Percentiles rank a stretch among this genome's conserved stretches.
These are phyloP conservation scores for Neosilurus hyrtlii DNA, from an alignment of 2,797 vertebrate species.

Conservation along the genomic window DNA sequence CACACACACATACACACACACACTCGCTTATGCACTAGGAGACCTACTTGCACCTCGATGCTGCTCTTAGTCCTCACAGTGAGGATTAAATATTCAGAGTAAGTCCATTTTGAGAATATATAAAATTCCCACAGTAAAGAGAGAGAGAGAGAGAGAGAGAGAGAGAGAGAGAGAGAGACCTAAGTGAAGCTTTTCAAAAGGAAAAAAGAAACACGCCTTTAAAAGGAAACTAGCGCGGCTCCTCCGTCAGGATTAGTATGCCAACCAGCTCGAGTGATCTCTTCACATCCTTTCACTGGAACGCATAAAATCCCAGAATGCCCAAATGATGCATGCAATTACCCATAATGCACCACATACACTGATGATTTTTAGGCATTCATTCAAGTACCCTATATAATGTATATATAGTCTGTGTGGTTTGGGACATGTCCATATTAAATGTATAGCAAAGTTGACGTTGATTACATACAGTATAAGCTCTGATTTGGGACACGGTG, in stretches of 20 bases:
- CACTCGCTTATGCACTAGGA: neutral
- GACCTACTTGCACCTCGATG: neutral
- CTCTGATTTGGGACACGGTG: neutral
- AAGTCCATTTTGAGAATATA: slow-evolving; percentile 1
- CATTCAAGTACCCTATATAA: neutral
- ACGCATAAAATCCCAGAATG: neutral
- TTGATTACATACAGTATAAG: neutral
- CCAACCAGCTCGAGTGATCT: neutral
- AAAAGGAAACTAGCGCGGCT: slow-evolving; percentile 13
- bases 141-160: neutral
- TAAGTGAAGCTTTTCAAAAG: slow-evolving; percentile 14
- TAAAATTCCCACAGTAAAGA: slow-evolving; percentile 13
- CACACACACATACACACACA: neutral
- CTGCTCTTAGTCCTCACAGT: neutral
- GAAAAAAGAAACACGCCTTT: neutral
- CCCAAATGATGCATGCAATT: neutral
- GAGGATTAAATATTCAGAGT: slow-evolving; percentile 28
- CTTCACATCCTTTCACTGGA: neutral
- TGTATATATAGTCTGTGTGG: neutral
- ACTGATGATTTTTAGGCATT: neutral
- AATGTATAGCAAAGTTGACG: neutral
- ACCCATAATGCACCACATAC: neutral
- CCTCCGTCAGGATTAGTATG: neutral
- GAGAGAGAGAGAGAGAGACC: neutral
- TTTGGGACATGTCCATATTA: neutral